Evolutionary conservation across 2,797 vertebrate species (phyloP).

Genomic region (Bradypodion pumilum): DNA sequence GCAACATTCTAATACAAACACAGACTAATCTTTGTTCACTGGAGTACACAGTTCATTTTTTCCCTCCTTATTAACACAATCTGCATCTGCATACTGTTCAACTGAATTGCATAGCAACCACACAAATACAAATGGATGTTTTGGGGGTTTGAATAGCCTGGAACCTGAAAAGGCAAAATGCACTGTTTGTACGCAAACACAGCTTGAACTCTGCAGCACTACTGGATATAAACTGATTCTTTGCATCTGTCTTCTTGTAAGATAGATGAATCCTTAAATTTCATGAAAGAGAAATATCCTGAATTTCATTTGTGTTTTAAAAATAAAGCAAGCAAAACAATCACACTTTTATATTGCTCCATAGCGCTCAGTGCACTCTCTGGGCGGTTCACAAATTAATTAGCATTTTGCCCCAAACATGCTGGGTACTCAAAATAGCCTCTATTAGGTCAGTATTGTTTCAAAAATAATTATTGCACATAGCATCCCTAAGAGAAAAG

Average conservation of each 20-base stretch:
- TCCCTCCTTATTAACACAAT: conserved; percentile 65
- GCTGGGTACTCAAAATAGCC: no score
- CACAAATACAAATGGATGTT: conserved; percentile 66
- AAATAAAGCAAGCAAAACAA: no score
- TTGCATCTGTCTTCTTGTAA: conserved; percentile 10
- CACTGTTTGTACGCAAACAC: conserved; percentile 62
- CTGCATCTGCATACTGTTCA: conserved; percentile 74
- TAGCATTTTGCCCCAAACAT: no score
- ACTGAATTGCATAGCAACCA: conserved; percentile 74
- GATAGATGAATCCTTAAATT: conserved; percentile 26
- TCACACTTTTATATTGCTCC: no score
- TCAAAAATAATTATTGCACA: neutral
- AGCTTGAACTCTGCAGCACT: conserved; percentile 36
- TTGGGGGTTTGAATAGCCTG: conserved; percentile 44
- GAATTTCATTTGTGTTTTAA: neutral
- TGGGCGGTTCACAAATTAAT: no score
- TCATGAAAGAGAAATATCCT: conserved; percentile 20
- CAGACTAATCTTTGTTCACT: conserved; percentile 67
- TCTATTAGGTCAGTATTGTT: neutral
- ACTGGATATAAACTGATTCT: conserved; percentile 32
- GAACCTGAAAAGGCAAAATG: conserved; percentile 64
- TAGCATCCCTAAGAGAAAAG: neutral
- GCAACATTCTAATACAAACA: conserved; percentile 79
- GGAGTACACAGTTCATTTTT: conserved; percentile 61
- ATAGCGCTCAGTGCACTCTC: no score